phyloP scores from a whole-genome alignment of 2,888 invertebrate species.

The Candidula unifasciata region DNA sequence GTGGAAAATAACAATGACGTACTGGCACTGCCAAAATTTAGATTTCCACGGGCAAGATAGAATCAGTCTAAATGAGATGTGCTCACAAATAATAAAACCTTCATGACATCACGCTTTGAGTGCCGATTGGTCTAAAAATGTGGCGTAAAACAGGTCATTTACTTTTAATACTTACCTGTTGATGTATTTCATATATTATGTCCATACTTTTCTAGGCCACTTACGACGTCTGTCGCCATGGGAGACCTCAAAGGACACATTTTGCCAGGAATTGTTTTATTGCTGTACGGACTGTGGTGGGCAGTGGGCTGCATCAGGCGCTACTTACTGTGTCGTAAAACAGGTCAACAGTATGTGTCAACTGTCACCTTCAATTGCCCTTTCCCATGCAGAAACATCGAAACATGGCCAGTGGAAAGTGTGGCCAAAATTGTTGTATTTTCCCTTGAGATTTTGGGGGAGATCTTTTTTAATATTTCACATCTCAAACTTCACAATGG shows the following conservation, averaged over 20 bases:
- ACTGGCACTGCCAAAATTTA: too few relatives aligned
- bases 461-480: slow-evolving; percentile 32
- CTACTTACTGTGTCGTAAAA: slow-evolving; percentile 5
- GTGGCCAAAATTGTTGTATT: slow-evolving; percentile 26
- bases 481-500: slow-evolving; percentile 24
- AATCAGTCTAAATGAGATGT: too few relatives aligned
- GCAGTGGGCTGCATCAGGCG: slow-evolving; percentile 25
- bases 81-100: too few relatives aligned
- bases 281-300: slow-evolving; percentile 49
- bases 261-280: slow-evolving; percentile 17
- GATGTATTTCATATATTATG: too few relatives aligned
- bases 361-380: slow-evolving; percentile 26
- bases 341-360: slow-evolving; percentile 25
- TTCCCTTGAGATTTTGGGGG: slow-evolving; percentile 28
- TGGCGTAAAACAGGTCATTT: too few relatives aligned
- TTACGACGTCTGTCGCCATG: neutral
- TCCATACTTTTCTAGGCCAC: too few relatives aligned
- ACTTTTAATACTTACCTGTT: too few relatives aligned
- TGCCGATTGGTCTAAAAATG: too few relatives aligned
- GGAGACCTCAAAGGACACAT: slow-evolving; percentile 39
- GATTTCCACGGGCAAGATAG: too few relatives aligned
- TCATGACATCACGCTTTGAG: too few relatives aligned
- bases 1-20: too few relatives aligned
- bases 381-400: slow-evolving; percentile 13
- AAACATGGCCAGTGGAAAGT: slow-evolving; percentile 32